Evolutionary conservation across 2,888 invertebrate genomes (phyloP), one percentile per base, ranked within the genome.

Genomic region (Mechanitis mazaeus): DNA sequence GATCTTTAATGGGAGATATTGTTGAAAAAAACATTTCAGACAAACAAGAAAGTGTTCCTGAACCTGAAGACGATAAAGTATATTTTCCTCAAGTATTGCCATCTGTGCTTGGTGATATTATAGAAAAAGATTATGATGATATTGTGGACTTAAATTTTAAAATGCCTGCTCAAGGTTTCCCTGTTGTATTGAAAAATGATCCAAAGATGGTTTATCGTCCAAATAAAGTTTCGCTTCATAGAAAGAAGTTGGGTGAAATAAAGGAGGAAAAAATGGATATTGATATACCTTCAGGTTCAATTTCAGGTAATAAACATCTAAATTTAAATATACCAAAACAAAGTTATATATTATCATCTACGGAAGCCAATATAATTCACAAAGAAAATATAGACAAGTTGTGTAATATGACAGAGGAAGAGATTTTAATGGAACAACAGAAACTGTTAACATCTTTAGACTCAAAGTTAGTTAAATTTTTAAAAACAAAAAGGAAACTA

Each of bases 351-450:
- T 66, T 92, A 46, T 84, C 91, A 38, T 84, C 86, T 1, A 69
- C 83, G 55, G 91, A 92, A 59, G 91, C 91, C 1, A 75, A 76
- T 53, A 85, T 91, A 71, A 94, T 97, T 63, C 96, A 97, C 73
- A 80, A 87, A 67, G 94, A 95, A 81, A 98, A 97, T 83, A 55
- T 94, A 0, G 84, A 91, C 69, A 83, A 92, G 61, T 76, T 98
- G 11, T 86, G 88, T 50, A 81, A 91, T 74, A 94, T 97, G 95
- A 91, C 92, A 1, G 87, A 92, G 68, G 90, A 93, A 59, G 95
- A 97, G 72, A 96, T 97, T 70, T 72, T 95, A 20, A 91, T 91
- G 59, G 96, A 97, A 78, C 92, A 93, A 67, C 84, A 93, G 66
- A 93, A 94, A 72, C 81, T 98, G 33, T 73, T 96, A 9, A 70